A percentile compares a stretch with the other conserved stretches of the same genome.
These are phyloP conservation scores for Condylura cristata DNA, from an alignment of 2,113 vertebrate genomes.

Conservation along the genomic window DNA sequence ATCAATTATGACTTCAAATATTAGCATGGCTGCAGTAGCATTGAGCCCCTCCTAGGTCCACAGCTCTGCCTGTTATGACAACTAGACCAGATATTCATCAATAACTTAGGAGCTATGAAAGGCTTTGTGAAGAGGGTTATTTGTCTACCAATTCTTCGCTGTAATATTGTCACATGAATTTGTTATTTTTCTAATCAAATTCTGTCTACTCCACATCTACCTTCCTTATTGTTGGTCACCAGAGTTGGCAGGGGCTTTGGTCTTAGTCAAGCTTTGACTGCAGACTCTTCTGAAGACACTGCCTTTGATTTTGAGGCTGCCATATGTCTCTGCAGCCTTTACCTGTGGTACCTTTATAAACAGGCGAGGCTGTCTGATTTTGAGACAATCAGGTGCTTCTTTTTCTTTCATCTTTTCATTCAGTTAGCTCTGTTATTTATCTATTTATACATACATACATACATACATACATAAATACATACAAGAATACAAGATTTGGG, in stretches of 20 bases:
- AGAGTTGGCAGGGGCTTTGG: not conserved
- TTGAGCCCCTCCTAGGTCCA: not conserved
- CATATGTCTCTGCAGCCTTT: not conserved
- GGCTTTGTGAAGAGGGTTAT: not conserved
- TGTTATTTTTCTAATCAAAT: not conserved
- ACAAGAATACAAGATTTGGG: too few relatives aligned
- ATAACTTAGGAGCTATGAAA: not conserved
- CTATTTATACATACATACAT: too few relatives aligned
- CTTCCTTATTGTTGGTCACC: not conserved
- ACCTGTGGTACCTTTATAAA: not conserved
- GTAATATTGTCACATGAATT: not conserved
- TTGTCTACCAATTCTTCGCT: not conserved
- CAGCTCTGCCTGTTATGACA: not conserved
- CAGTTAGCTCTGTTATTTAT: not conserved
- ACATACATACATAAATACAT: too few relatives aligned
- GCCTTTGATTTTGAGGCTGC: not conserved
- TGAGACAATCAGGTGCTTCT: not conserved
- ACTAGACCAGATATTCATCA: not conserved
- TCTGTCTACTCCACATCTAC: not conserved
- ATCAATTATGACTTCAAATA: not conserved
- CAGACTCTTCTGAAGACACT: not conserved
- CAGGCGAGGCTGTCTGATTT: not conserved
- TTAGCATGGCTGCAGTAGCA: not conserved
- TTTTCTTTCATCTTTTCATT: not conserved
- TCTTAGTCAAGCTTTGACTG: not conserved